A percentile compares a stretch with the other conserved stretches of the same genome.
Evolutionary conservation across 2,797 vertebrate species (phyloP).

Genomic region (Agapornis canus): DNA sequence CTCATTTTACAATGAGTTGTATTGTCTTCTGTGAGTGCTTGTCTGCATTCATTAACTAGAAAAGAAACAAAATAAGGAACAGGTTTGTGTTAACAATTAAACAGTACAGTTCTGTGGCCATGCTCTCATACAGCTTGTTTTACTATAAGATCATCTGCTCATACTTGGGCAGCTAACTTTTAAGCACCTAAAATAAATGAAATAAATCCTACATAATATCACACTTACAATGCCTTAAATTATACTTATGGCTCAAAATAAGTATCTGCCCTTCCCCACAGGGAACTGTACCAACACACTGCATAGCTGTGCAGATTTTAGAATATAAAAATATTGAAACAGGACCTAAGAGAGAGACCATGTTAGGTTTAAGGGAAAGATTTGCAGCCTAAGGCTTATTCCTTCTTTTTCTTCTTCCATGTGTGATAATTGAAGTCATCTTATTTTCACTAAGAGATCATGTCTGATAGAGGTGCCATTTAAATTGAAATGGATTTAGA

Average conservation of each 20-base stretch:
- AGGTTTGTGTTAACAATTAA: not conserved
- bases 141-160: not conserved
- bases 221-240: not conserved
- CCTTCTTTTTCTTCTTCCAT: not conserved
- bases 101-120: not conserved
- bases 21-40: not conserved
- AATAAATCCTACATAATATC: not conserved
- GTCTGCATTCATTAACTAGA: not conserved
- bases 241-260: not conserved
- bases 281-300: not conserved
- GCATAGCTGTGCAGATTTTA: not conserved
- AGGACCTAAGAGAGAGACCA: not conserved
- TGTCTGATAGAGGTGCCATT: not conserved
- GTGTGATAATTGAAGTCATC: not conserved
- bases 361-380: not conserved
- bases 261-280: not conserved
- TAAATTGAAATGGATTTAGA: not conserved
- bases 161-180: not conserved
- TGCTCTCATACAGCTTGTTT: not conserved
- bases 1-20: not conserved
- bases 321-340: not conserved
- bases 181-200: not conserved
- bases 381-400: not conserved
- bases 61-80: not conserved
- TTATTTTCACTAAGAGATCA: not conserved